Conservation (phyloP, 2,113 vertebrate genomes). For the Prunella fulvescens region DNA sequence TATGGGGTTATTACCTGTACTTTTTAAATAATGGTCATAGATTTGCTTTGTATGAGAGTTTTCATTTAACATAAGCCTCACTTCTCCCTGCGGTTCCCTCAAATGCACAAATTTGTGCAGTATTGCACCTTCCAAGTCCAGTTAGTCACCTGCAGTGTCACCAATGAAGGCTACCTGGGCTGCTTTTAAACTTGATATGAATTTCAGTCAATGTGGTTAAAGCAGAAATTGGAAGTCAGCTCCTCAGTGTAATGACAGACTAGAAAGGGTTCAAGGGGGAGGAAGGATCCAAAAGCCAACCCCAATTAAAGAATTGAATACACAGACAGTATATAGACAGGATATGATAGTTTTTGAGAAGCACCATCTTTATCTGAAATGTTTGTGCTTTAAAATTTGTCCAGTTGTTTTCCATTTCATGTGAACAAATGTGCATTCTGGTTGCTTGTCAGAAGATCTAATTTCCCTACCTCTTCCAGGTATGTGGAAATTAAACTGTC, state of each 20-base stretch:
- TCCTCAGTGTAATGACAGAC: background rate
- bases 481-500: conserved; percentile 20
- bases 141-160: background rate
- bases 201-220: background rate
- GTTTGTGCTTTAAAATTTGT: conserved; percentile 19
- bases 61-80: background rate
- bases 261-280: background rate
- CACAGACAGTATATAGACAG: background rate
- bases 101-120: background rate
- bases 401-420: conserved; percentile 27
- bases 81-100: background rate
- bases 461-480: background rate
- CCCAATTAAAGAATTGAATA: background rate
- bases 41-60: background rate
- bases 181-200: conserved; percentile 18
- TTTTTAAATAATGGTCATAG: background rate
- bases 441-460: conserved; percentile 21
- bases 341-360: background rate
- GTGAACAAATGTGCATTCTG: conserved; percentile 31
- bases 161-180: background rate
- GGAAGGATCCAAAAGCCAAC: background rate
- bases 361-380: background rate
- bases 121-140: background rate
- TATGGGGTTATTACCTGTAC: background rate
- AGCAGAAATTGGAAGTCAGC: background rate